A percentile compares a stretch with the other conserved stretches of the same genome.
Evolutionary conservation across 1,140 invertebrate species (phyloP).

Genomic region (Scaptodrosophila lebanonensis): DNA sequence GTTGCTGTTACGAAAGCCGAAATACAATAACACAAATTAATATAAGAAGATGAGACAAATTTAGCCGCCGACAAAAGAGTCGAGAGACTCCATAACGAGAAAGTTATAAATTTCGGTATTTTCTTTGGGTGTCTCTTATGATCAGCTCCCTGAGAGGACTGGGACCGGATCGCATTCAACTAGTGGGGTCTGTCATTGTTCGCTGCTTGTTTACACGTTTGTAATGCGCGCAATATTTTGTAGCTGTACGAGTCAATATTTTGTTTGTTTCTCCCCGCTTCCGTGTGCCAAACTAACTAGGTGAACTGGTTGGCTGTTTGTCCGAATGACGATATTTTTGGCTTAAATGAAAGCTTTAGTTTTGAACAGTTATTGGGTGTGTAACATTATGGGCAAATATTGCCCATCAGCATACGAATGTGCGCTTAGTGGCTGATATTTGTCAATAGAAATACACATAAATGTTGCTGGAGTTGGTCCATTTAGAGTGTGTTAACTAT

Average conservation of each 20-base stretch:
- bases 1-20: conserved; percentile 44
- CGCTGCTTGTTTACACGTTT: conserved; percentile 67
- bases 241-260: conserved; percentile 17
- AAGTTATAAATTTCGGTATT: conserved; percentile 76
- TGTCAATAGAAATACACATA: no score
- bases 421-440: no score
- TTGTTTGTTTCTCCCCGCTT: conserved; percentile 26
- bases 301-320: no score
- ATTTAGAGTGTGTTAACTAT: no score
- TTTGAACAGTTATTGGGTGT: no score
- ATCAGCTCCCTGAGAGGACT: no score
- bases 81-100: conserved; percentile 62
- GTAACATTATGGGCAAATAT: no score
- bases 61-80: conserved; percentile 66
- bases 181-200: conserved; percentile 67
- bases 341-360: no score
- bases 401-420: no score
- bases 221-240: conserved; percentile 50
- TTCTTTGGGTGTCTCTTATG: conserved; percentile 32
- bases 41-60: conserved; percentile 74
- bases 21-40: conserved; percentile 75
- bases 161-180: conserved; percentile 32
- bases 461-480: no score
- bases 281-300: no score
- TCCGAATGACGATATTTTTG: no score